Percentiles rank a stretch among this genome's conserved stretches.
These are phyloP conservation scores for Aphaenogaster ashmeadi DNA, from an alignment of 1,140 invertebrate genomes.

Conservation along the genomic window DNA sequence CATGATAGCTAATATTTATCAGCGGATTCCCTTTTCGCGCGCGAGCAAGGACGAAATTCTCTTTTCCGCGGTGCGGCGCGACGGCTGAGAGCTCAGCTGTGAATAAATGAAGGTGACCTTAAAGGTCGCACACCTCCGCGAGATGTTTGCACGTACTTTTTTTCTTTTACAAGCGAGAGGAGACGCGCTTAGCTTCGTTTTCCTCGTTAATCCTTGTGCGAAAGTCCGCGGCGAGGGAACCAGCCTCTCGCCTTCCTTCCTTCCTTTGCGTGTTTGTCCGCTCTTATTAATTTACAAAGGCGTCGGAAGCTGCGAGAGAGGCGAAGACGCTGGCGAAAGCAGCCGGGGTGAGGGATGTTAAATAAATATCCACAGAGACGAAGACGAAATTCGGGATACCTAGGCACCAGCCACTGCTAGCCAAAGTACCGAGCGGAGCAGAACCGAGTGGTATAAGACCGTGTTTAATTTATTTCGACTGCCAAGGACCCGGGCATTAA, in stretches of 20 bases:
- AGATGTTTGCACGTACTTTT: constrained; percentile 70
- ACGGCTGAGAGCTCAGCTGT: constrained; percentile 36
- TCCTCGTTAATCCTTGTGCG: constrained; percentile 60
- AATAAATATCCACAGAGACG: constrained; percentile 76
- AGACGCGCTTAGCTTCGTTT: constrained; percentile 61
- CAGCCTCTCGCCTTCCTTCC: neutral
- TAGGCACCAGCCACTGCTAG: constrained; percentile 38
- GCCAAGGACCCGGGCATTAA: constrained; percentile 73
- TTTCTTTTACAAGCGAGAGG: constrained; percentile 54
- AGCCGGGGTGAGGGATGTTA: constrained; percentile 53
- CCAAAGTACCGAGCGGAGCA: constrained; percentile 47
- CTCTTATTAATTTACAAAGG: constrained; percentile 80
- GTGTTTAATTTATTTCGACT: constrained; percentile 82
- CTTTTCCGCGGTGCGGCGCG: constrained; percentile 22
- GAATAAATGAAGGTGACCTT: constrained; percentile 71
- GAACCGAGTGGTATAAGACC: constrained; percentile 71
- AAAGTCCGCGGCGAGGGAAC: constrained; percentile 49
- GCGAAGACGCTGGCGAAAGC: constrained; percentile 31
- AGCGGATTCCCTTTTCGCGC: constrained; percentile 47
- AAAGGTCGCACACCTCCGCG: constrained; percentile 52
- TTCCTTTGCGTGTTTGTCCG: constrained; percentile 74
- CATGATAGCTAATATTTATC: constrained; percentile 56
- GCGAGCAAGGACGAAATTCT: constrained; percentile 24
- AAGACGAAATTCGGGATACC: constrained; percentile 76
- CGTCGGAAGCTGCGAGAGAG: constrained; percentile 35